Percentiles rank a stretch among this genome's conserved stretches.
These are phyloP conservation scores for Amblyjoppa proteus DNA, from an alignment of 2,888 invertebrate genomes.

Conservation along the genomic window DNA sequence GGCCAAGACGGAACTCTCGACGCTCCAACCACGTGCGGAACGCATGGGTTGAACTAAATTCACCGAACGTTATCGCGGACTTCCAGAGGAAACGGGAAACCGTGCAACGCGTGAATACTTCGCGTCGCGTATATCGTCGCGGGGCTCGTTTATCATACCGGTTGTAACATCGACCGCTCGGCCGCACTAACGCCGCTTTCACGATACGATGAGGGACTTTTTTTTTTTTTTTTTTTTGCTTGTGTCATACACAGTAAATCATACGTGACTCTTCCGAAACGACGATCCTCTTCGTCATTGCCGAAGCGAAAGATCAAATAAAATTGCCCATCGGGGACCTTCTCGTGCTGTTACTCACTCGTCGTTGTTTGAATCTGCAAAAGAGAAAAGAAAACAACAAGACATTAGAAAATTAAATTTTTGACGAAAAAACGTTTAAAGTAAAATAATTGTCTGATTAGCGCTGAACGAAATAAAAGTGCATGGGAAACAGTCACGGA, in stretches of 20 bases:
- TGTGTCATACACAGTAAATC: neutral
- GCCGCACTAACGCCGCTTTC: neutral
- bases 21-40: constrained; percentile 33
- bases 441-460: neutral
- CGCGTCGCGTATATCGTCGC: constrained; percentile 1
- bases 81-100: constrained; percentile 44
- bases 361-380: neutral
- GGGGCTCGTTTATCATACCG: constrained; percentile 6
- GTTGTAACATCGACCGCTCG: constrained; percentile 3
- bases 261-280: neutral
- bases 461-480: no score
- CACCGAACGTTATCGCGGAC: constrained; percentile 50
- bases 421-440: neutral
- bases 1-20: neutral
- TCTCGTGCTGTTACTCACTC: neutral
- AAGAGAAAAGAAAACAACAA: neutral
- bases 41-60: constrained; percentile 41
- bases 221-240: neutral
- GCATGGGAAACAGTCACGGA: no score
- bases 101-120: constrained; percentile 10
- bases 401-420: neutral
- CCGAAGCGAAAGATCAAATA: neutral
- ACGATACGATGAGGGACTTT: neutral
- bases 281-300: neutral
- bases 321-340: neutral